Evolutionary conservation across 2,113 vertebrate genomes (phyloP).

Genomic region (Propithecus coquereli): DNA sequence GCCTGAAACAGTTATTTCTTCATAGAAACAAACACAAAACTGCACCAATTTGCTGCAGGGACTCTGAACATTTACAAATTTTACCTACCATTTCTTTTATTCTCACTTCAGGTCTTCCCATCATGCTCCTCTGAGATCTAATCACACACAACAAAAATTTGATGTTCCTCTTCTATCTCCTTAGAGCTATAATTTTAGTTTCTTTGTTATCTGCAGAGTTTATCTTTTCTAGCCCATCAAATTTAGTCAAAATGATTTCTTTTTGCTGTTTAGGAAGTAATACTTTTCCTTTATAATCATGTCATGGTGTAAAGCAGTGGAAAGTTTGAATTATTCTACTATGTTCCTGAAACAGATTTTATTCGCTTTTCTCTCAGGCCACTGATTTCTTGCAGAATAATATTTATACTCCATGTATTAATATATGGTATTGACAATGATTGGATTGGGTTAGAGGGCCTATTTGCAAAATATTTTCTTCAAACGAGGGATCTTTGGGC

Average conservation of each 20-base stretch:
- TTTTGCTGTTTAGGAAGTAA: neutral
- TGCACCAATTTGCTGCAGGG: neutral
- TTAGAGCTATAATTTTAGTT: slow-evolving; percentile 48
- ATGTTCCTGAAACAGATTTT: neutral
- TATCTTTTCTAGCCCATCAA: slow-evolving; percentile 35
- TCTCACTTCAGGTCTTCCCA: slow-evolving; percentile 10
- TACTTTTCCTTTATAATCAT: neutral
- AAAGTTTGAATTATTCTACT: neutral
- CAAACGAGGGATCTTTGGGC: neutral
- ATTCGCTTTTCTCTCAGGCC: neutral
- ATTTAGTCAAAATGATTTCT: slow-evolving; percentile 46
- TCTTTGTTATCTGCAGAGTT: slow-evolving; percentile 42
- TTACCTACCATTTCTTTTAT: neutral
- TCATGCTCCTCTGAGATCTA: slow-evolving; percentile 43
- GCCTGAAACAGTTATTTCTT: neutral
- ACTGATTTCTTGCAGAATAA: neutral
- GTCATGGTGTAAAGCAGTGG: neutral
- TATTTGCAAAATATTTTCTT: neutral
- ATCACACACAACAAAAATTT: slow-evolving; percentile 40
- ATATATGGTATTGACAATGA: neutral
- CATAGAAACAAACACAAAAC: slow-evolving; percentile 7
- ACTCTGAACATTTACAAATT: neutral
- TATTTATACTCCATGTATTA: neutral
- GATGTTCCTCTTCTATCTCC: neutral
- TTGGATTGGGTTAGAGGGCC: neutral